Percentiles rank a stretch among this genome's conserved stretches.
These are phyloP conservation scores for Aythya baeri DNA, from an alignment of 2,113 vertebrate genomes.

Conservation along the genomic window DNA sequence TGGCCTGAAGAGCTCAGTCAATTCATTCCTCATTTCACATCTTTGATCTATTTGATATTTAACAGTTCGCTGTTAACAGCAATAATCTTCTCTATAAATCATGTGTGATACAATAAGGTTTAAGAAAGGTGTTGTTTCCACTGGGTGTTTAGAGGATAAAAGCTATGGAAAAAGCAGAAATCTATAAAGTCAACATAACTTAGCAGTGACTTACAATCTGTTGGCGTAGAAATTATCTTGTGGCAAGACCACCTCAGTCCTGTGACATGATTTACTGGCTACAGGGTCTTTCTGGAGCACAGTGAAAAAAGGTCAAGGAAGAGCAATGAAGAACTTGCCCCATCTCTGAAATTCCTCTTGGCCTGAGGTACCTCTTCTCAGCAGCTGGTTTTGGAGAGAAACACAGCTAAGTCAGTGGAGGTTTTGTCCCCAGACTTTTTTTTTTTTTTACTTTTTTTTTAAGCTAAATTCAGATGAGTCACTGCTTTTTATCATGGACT, in stretches of 20 bases:
- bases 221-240: not conserved
- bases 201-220: not conserved
- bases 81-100: slow-evolving; percentile 67
- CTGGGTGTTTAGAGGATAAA: not conserved
- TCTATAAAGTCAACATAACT: not conserved
- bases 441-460: not conserved
- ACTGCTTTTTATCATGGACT: not conserved
- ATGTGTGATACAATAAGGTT: not conserved
- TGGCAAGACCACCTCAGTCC: not conserved
- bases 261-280: not conserved
- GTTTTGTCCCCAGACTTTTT: not conserved
- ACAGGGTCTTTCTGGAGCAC: not conserved
- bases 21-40: slow-evolving; percentile 32
- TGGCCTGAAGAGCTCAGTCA: slow-evolving; percentile 56
- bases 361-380: not conserved
- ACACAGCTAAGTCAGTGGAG: rapidly evolving
- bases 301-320: not conserved
- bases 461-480: not conserved
- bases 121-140: not conserved
- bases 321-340: not conserved
- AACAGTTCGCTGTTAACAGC: slow-evolving; percentile 58
- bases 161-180: not conserved
- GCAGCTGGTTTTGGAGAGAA: not conserved
- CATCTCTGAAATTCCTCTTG: not conserved
- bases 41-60: slow-evolving; percentile 75